Conservation (phyloP, 2,797 vertebrate genomes). For the Cyprinella venusta region DNA sequence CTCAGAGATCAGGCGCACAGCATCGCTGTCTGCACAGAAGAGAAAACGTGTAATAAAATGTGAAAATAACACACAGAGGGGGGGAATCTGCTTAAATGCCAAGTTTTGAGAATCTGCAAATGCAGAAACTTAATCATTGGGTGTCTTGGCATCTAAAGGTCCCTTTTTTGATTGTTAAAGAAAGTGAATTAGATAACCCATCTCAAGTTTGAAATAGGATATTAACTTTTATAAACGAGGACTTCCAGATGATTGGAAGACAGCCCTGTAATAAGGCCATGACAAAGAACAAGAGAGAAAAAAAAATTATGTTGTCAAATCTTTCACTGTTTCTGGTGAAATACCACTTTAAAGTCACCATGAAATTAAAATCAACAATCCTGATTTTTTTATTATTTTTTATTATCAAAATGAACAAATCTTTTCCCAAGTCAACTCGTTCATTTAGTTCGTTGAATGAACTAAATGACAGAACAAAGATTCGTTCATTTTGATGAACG, state of each 20-base stretch:
- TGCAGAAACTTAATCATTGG: not conserved
- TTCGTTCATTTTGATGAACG: too few relatives aligned
- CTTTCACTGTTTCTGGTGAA: too few relatives aligned
- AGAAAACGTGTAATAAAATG: not conserved
- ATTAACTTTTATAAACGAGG: conserved; percentile 2
- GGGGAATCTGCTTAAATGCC: not conserved
- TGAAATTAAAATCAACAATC: too few relatives aligned
- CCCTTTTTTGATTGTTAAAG: not conserved
- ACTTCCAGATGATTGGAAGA: not conserved
- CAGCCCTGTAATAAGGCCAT: not conserved
- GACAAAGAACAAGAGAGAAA: not conserved
- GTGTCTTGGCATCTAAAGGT: not conserved
- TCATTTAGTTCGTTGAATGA: too few relatives aligned
- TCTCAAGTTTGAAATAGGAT: conserved; percentile 4
- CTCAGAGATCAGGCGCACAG: conserved; percentile 79
- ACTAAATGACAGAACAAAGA: too few relatives aligned
- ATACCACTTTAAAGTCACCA: too few relatives aligned
- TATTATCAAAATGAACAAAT: too few relatives aligned
- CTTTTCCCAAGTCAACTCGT: too few relatives aligned
- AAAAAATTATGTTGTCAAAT: not conserved
- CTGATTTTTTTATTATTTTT: too few relatives aligned
- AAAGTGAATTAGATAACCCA: conserved; percentile 11
- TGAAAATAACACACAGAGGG: not conserved
- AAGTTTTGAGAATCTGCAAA: not conserved
- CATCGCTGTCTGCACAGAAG: conserved; percentile 73